Conservation (phyloP, 1,140 invertebrate genomes). For the Schlechtendalia chinensis region DNA sequence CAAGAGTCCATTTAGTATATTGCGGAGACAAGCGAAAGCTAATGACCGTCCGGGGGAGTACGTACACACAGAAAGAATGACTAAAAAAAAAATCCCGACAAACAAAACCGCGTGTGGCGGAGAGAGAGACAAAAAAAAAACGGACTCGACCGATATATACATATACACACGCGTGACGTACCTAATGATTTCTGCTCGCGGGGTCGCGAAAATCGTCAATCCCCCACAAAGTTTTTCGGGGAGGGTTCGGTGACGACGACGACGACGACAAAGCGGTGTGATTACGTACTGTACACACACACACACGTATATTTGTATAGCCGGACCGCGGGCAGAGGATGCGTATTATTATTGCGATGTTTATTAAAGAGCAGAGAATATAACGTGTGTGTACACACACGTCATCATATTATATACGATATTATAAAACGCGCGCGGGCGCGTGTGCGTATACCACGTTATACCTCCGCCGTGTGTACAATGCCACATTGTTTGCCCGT, state of each 20-base stretch:
- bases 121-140: not conserved
- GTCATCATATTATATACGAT: not conserved
- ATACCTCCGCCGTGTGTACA: not conserved
- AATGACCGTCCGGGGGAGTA: not conserved
- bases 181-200: not conserved
- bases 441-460: not conserved
- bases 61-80: not conserved
- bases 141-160: too few species aligned
- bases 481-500: constrained; percentile 30
- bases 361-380: constrained; percentile 12
- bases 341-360: constrained; percentile 26
- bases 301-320: too few species aligned
- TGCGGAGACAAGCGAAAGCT: constrained; percentile 28
- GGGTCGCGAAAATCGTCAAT: not conserved
- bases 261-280: constrained; percentile 12
- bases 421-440: not conserved
- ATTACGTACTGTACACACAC: not conserved
- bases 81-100: constrained; percentile 13
- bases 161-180: not conserved
- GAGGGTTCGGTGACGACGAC: not conserved
- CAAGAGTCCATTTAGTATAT: constrained; percentile 16
- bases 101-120: constrained; percentile 2
- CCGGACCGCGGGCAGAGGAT: not conserved
- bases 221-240: constrained; percentile 14
- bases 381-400: not conserved